Base-by-base conservation (phyloP, 1,140 invertebrate species). In the Musca vetustissima region DNA sequence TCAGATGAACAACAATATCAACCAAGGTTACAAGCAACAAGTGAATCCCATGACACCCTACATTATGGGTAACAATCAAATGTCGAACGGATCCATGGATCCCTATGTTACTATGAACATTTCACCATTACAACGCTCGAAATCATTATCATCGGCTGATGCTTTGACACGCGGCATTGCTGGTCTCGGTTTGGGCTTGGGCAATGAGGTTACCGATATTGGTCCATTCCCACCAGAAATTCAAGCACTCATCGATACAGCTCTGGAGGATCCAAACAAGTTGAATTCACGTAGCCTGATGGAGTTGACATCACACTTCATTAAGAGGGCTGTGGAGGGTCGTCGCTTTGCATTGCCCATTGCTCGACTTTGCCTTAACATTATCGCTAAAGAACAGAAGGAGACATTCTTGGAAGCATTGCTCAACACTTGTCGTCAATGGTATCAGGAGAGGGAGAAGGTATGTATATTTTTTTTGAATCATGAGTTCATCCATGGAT, bases 371-470 rank as follows among this genome's bases (percentile, higher is more conserved):
- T 94, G 92, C 76, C 89, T 94, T 68, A 88, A 88, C 59, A 93
- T 95, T 53, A 93, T 95, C 71, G 91, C 94, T 86, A 91, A 89
- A 84, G 93, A 95, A 84, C 88, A 88, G 70, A 92, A 90, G 72
- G 91, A 93, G 83, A 95, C 93, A 21, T 95, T 96, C 80, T 83
- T 95, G 65, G 94, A 96, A 83, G 93, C 92, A 9, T 83, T 96
- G 64, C 84, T 95, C 61, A 96, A 96, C 82, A 93, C 89, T 15
- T 94, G 92, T 77, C 92, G 94, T 76, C 92, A 95, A 81, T 95
- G 92, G 90, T 95, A 93, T 82, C 92, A 94, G 77, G 92, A 95
- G 79, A 83, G 92, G 36, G 91, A 91, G 69, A 90, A 90, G 84
- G 86, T 81, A 36, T 17, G 25, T 53, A 19, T 50, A 2, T 50